These are phyloP conservation scores for Tinea semifulvella DNA, from an alignment of 2,888 invertebrate species.

Conservation along the genomic window DNA sequence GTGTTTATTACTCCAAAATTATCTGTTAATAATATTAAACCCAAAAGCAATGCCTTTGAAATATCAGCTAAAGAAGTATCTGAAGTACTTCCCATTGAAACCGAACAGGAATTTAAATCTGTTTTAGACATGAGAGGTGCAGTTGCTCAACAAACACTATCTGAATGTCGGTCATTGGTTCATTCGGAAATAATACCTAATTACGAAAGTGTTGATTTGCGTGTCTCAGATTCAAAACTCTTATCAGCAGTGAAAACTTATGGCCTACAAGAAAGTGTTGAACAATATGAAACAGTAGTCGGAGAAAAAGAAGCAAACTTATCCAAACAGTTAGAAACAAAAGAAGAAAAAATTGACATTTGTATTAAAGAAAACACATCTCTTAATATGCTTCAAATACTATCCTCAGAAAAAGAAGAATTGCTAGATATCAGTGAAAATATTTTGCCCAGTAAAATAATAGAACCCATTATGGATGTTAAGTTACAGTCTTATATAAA, in stretches of 20 bases:
- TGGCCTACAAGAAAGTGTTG: conserved; percentile 34
- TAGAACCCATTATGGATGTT: conserved; percentile 18
- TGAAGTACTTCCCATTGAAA: conserved; percentile 46
- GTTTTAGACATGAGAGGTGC: conserved; percentile 25
- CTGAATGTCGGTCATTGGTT: conserved; percentile 44
- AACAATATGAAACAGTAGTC: conserved; percentile 34
- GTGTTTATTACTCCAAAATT: conserved; percentile 24
- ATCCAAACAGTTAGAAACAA: conserved; percentile 19
- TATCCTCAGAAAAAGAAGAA: conserved; percentile 56
- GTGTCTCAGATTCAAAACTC: conserved; percentile 23
- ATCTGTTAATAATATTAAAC: conserved; percentile 26
- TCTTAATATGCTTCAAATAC: conserved; percentile 47
- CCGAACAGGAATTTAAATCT: conserved; percentile 35
- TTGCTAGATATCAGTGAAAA: conserved; percentile 41
- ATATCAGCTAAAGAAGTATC: conserved; percentile 40
- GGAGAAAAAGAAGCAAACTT: conserved; percentile 34
- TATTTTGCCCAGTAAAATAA: conserved; percentile 31
- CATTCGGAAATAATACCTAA: conserved; percentile 48
- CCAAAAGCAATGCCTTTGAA: conserved; percentile 31
- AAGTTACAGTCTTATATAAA: conserved; percentile 27
- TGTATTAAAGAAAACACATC: conserved; percentile 36
- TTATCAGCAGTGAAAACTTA: conserved; percentile 32
- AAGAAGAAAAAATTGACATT: conserved; percentile 20
- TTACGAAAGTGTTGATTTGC: conserved; percentile 44
- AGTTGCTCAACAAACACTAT: conserved; percentile 32